Evolutionary conservation across 2,888 invertebrate species (phyloP).

Genomic region (Lamproptera curius): DNA sequence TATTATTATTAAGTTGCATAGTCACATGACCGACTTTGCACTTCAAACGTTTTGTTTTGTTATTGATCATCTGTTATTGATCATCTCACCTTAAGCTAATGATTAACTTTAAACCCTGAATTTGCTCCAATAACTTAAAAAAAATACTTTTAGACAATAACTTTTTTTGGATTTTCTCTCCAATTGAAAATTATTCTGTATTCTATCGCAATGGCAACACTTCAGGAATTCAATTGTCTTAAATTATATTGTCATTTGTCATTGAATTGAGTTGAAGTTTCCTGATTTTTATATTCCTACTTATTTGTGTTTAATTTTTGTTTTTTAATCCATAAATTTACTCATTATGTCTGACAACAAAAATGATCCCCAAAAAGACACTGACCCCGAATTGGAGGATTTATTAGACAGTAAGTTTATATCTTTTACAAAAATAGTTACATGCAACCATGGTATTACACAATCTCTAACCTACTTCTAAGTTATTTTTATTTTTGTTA

Average conservation of each 20-base stretch:
- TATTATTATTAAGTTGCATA: too few species aligned
- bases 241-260: background rate
- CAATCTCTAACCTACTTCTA: slow-evolving; percentile 52
- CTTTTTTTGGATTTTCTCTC: too few species aligned
- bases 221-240: background rate
- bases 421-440: slow-evolving; percentile 25
- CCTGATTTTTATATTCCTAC: background rate
- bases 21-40: too few species aligned
- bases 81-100: too few species aligned
- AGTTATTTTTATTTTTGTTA: too few species aligned
- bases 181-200: too few species aligned
- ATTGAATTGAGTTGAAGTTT: background rate
- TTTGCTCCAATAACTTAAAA: too few species aligned
- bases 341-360: slow-evolving; percentile 62
- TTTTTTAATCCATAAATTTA: background rate
- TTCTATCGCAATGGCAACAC: background rate
- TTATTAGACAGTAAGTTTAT: slow-evolving; percentile 85
- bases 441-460: slow-evolving; percentile 40
- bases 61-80: too few species aligned
- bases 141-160: too few species aligned
- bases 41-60: too few species aligned
- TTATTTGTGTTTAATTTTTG: background rate
- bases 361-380: slow-evolving; percentile 51
- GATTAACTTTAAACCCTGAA: too few species aligned
- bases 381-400: slow-evolving; percentile 85